phyloP scores from a whole-genome alignment of 2,113 vertebrate genomes.

The Haliaeetus leucogaster region DNA sequence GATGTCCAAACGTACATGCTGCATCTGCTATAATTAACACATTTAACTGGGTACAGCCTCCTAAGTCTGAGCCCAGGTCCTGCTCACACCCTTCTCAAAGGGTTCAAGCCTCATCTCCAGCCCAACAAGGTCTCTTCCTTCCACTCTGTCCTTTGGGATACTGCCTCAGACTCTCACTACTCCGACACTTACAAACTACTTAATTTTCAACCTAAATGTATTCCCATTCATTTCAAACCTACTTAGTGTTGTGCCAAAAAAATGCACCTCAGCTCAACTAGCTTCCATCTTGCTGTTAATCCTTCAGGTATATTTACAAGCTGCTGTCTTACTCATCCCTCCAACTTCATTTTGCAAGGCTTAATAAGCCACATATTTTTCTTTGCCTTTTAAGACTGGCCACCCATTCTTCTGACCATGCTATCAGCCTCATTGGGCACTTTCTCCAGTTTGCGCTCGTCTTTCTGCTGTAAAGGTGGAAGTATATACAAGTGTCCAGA shows the following conservation, averaged over 20 bases:
- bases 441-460: not conserved
- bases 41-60: not conserved
- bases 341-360: not conserved
- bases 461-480: not conserved
- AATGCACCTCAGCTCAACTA: not conserved
- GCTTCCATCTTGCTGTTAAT: not conserved
- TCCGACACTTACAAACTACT: not conserved
- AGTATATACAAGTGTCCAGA: not conserved
- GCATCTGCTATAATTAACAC: not conserved
- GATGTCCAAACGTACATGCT: not conserved
- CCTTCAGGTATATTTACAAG: not conserved
- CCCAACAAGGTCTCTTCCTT: not conserved
- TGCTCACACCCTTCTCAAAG: not conserved
- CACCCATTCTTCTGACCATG: not conserved
- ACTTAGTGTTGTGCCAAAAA: not conserved
- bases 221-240: not conserved
- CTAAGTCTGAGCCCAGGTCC: not conserved
- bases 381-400: not conserved
- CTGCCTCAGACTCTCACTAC: not conserved
- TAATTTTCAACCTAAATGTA: not conserved
- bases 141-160: not conserved
- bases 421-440: not conserved
- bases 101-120: not conserved
- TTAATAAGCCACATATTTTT: not conserved
- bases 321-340: not conserved